These are phyloP conservation scores for Synergus gifuensis DNA, from an alignment of 2,888 invertebrate genomes.

Conservation along the genomic window DNA sequence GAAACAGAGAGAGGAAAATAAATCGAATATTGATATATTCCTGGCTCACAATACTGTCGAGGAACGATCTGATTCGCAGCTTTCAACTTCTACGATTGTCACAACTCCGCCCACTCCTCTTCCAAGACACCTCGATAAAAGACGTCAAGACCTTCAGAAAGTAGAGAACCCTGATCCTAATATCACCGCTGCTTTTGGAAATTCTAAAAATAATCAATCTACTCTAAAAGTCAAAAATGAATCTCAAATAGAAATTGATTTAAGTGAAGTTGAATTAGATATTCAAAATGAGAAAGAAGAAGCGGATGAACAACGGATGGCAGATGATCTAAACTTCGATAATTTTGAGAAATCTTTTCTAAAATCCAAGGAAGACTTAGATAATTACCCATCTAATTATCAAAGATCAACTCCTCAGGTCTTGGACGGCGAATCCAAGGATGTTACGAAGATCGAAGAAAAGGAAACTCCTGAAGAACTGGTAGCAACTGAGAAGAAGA, in stretches of 20 bases:
- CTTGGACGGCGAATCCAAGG: neutral
- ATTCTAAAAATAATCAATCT: neutral
- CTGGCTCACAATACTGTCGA: conserved; percentile 79
- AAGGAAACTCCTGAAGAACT: conserved; percentile 20
- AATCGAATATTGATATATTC: conserved; percentile 82
- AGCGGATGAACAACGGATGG: neutral
- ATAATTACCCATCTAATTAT: neutral
- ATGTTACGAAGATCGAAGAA: neutral
- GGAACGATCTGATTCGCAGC: conserved; percentile 68
- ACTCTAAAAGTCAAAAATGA: neutral
- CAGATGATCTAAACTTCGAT: neutral
- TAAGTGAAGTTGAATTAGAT: neutral
- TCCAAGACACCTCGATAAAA: conserved; percentile 2
- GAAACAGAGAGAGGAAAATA: conserved; percentile 79
- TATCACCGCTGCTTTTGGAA: neutral
- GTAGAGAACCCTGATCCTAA: neutral
- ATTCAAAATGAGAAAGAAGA: neutral
- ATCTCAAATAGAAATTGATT: neutral
- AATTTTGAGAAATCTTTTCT: neutral
- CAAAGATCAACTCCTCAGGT: neutral
- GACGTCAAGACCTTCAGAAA: neutral
- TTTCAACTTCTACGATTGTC: conserved; percentile 60
- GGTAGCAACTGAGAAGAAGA: conserved; percentile 45
- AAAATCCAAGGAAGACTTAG: neutral
- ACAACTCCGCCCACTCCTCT: conserved; percentile 52